These are phyloP conservation scores for Oscheius myriophilus DNA, from an alignment of 2,888 invertebrate species.

Conservation along the genomic window DNA sequence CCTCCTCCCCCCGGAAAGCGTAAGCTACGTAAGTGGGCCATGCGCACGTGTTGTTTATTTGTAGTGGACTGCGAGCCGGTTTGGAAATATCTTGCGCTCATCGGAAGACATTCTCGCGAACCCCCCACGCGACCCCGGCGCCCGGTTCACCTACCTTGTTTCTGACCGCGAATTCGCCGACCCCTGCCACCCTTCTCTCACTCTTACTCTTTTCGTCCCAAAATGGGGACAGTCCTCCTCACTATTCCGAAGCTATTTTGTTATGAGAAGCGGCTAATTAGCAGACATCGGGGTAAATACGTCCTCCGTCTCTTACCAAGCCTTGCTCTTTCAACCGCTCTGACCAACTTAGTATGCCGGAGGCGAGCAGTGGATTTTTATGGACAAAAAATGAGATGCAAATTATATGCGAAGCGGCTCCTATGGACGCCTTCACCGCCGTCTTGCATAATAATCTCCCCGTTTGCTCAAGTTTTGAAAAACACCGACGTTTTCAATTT, in stretches of 20 bases:
- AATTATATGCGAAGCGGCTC: slow-evolving; percentile 24
- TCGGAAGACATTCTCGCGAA: slow-evolving; percentile 28
- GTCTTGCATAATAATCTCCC: slow-evolving; percentile 30
- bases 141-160: slow-evolving; percentile 20
- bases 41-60: slow-evolving; percentile 25
- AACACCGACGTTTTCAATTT: not conserved
- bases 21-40: slow-evolving; percentile 15
- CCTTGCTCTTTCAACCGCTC: not conserved
- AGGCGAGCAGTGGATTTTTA: slow-evolving; percentile 17
- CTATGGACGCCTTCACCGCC: slow-evolving; percentile 13
- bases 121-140: slow-evolving; percentile 20
- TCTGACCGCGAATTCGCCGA: slow-evolving; percentile 27
- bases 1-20: not conserved
- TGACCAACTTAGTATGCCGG: slow-evolving; percentile 22
- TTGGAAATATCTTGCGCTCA: slow-evolving; percentile 27
- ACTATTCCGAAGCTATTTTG: not conserved
- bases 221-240: too few species aligned
- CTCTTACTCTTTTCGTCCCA: slow-evolving; percentile 2
- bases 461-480: slow-evolving; percentile 6
- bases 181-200: slow-evolving; percentile 24
- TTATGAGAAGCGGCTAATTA: not conserved
- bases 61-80: slow-evolving; percentile 29
- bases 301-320: not conserved
- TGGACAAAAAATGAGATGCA: slow-evolving; percentile 18
- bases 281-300: too few species aligned